A percentile compares a stretch with the other conserved stretches of the same genome.
Evolutionary conservation across 2,888 invertebrate genomes (phyloP).

Genomic region (Pandemis cinnamomeana): DNA sequence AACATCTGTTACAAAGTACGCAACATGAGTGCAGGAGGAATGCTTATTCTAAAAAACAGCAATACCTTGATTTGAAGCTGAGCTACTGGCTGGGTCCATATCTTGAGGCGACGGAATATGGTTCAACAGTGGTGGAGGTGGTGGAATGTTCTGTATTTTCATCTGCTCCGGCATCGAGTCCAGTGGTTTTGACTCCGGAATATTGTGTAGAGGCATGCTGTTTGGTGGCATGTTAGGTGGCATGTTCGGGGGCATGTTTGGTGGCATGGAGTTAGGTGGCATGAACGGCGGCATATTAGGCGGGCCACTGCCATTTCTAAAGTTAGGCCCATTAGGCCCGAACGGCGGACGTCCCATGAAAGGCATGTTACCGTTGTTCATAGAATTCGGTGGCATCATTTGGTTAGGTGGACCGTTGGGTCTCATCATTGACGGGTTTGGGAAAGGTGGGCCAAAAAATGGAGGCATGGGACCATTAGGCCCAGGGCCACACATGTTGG

Average conservation of each 20-base stretch:
- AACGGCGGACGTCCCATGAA: constrained; percentile 75
- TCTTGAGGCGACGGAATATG: constrained; percentile 86
- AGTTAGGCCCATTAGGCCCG: constrained; percentile 69
- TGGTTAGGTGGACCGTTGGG: constrained; percentile 63
- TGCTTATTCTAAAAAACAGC: constrained; percentile 19
- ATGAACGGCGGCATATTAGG: constrained; percentile 68
- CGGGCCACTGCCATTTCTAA: constrained; percentile 60
- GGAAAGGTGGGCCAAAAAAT: constrained; percentile 42
- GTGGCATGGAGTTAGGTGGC: constrained; percentile 56
- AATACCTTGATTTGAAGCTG: constrained; percentile 65
- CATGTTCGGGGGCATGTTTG: constrained; percentile 43
- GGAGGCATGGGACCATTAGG: constrained; percentile 47
- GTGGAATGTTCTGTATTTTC: constrained; percentile 86
- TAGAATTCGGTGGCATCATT: constrained; percentile 59
- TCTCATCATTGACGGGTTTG: constrained; percentile 50
- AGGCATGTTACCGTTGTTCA: constrained; percentile 63
- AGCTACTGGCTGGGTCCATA: constrained; percentile 84
- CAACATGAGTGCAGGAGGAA: not conserved
- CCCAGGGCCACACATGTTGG: constrained; percentile 56
- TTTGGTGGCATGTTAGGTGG: constrained; percentile 20
- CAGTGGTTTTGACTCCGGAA: constrained; percentile 57
- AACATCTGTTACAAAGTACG: not conserved
- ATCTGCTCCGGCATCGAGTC: constrained; percentile 75
- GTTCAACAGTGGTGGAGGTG: constrained; percentile 85
- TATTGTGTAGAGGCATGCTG: constrained; percentile 48